A percentile compares a stretch with the other conserved stretches of the same genome.
Conservation (phyloP, 2,888 invertebrate species). For the Trichogramma dendrolimi region DNA sequence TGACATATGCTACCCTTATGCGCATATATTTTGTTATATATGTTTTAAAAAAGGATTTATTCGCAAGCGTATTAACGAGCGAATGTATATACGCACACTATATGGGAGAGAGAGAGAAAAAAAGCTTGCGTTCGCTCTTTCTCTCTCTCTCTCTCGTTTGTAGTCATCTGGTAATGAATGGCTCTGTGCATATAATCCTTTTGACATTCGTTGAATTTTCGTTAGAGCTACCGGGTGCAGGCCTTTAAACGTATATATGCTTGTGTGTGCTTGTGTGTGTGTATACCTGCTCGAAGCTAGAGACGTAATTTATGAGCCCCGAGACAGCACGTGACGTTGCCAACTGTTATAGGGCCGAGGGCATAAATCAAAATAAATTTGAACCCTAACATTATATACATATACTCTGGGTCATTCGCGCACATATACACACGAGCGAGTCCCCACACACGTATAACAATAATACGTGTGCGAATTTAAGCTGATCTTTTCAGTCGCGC, state of each 20-base stretch:
- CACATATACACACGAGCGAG: neutral
- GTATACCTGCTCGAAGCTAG: neutral
- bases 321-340: constrained; percentile 19
- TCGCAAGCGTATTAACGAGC: neutral
- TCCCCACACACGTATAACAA: neutral
- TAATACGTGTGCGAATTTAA: no score
- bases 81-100: constrained; percentile 9
- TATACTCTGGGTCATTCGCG: no score
- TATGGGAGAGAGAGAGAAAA: neutral
- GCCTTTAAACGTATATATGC: neutral
- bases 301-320: constrained; percentile 20
- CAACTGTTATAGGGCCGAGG: constrained; percentile 21
- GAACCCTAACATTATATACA: neutral
- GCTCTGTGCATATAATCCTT: constrained; percentile 21
- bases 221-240: neutral
- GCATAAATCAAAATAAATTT: constrained; percentile 26
- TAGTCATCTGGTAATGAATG: constrained; percentile 20
- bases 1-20: neutral
- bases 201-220: constrained; percentile 25
- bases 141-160: neutral
- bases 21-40: constrained; percentile 23
- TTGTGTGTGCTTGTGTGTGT: neutral
- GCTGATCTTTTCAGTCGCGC: no score
- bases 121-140: neutral
- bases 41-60: neutral